phyloP scores from a whole-genome alignment of 2,888 invertebrate species.

The Therioaphis trifolii region DNA sequence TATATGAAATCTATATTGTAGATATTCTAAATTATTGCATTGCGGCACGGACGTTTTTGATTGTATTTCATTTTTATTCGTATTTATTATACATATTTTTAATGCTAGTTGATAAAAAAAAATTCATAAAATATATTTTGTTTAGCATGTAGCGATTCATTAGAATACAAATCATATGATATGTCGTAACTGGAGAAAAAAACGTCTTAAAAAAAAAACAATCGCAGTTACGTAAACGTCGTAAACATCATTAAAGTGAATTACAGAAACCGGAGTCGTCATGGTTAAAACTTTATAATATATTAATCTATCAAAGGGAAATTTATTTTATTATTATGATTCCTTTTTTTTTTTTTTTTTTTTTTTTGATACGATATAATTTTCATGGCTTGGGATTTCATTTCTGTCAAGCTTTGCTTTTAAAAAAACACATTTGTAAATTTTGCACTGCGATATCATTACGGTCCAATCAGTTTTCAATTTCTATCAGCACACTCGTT shows the following conservation, averaged over 20 bases:
- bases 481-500: slow-evolving; percentile 4
- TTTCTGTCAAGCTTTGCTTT: not conserved
- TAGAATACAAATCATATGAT: not conserved
- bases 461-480: slow-evolving; percentile 23
- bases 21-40: not conserved
- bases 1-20: not conserved
- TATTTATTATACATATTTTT: not conserved
- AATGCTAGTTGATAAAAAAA: not conserved
- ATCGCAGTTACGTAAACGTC: not conserved
- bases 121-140: not conserved
- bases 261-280: slow-evolving; percentile 5
- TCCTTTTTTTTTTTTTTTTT: not conserved
- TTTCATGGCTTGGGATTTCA: not conserved
- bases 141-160: too few species aligned
- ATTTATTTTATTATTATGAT: not conserved
- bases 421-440: slow-evolving; percentile 10
- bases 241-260: slow-evolving; percentile 39
- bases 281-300: slow-evolving; percentile 4
- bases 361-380: not conserved
- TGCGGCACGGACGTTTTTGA: not conserved
- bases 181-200: not conserved
- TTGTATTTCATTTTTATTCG: not conserved
- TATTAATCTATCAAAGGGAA: not conserved
- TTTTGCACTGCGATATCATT: not conserved
- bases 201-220: not conserved